Evolutionary conservation across 2,797 vertebrate species (phyloP).

Genomic region (Danionella dracula): DNA sequence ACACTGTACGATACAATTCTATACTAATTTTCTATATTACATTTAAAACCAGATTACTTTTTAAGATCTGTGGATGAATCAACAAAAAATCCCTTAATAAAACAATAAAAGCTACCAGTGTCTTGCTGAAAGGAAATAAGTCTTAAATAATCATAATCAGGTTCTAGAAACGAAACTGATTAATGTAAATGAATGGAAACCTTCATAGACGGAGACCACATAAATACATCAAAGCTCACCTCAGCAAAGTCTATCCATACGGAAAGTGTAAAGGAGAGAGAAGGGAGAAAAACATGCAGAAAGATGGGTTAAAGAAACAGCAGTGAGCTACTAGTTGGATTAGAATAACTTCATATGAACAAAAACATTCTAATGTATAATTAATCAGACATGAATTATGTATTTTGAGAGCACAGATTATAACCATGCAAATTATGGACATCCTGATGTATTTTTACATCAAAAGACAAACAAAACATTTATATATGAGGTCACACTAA

Average conservation of each 20-base stretch:
- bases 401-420: not conserved
- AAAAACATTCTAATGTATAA: not conserved
- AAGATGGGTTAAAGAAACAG: constrained; percentile 56
- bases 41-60: too few relatives aligned
- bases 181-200: not conserved
- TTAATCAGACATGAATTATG: constrained; percentile 29
- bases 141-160: too few relatives aligned
- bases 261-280: constrained; percentile 65
- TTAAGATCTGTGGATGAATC: too few relatives aligned
- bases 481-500: too few relatives aligned
- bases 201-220: not conserved
- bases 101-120: too few relatives aligned
- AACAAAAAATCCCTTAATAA: too few relatives aligned
- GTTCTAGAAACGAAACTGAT: too few relatives aligned
- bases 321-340: constrained; percentile 26
- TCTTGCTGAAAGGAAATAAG: not conserved
- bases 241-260: constrained; percentile 90
- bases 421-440: not conserved
- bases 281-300: constrained; percentile 56
- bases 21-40: too few relatives aligned
- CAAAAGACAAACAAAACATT: too few relatives aligned
- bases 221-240: constrained; percentile 75
- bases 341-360: not conserved
- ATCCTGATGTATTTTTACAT: too few relatives aligned
- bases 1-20: too few relatives aligned